Percentiles rank a stretch among this genome's conserved stretches.
phyloP scores from a whole-genome alignment of 2,888 invertebrate species.

The Amphimallon solstitiale region DNA sequence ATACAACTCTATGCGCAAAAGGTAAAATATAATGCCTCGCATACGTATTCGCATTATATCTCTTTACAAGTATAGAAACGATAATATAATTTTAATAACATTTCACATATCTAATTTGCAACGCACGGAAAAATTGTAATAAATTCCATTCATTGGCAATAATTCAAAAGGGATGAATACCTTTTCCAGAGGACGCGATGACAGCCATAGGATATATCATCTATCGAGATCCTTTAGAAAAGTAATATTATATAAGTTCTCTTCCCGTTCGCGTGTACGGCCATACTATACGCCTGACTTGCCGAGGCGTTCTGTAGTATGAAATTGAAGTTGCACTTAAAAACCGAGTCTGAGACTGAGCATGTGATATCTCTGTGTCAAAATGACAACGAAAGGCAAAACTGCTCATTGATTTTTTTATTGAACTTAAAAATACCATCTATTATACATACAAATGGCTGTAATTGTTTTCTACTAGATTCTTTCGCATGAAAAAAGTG shows the following conservation, averaged over 20 bases:
- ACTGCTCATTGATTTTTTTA: slow-evolving; percentile 44
- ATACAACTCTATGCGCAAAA: not conserved
- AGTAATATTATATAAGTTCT: slow-evolving; percentile 48
- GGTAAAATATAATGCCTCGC: not conserved
- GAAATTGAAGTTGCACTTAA: too few species aligned
- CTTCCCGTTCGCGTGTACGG: slow-evolving; percentile 5
- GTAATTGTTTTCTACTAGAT: too few species aligned
- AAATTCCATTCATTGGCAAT: slow-evolving; percentile 58
- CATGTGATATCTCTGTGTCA: slow-evolving; percentile 30
- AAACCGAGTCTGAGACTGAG: too few species aligned
- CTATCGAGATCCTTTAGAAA: slow-evolving; percentile 54
- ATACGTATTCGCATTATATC: slow-evolving; percentile 6
- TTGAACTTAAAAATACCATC: slow-evolving; percentile 39
- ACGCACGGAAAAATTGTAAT: slow-evolving; percentile 58
- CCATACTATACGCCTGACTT: not conserved
- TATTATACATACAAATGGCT: too few species aligned
- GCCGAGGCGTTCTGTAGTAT: not conserved
- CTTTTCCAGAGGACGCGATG: slow-evolving; percentile 57
- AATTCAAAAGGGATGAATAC: slow-evolving; percentile 62
- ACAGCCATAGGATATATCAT: slow-evolving; percentile 61
- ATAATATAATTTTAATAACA: slow-evolving; percentile 60
- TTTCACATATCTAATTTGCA: slow-evolving; percentile 60
- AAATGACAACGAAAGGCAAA: slow-evolving; percentile 40
- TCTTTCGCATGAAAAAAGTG: too few species aligned
- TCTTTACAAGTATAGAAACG: slow-evolving; percentile 10